These are phyloP conservation scores for Lutraria rhynchaena DNA, from an alignment of 1,140 invertebrate species.

Conservation along the genomic window DNA sequence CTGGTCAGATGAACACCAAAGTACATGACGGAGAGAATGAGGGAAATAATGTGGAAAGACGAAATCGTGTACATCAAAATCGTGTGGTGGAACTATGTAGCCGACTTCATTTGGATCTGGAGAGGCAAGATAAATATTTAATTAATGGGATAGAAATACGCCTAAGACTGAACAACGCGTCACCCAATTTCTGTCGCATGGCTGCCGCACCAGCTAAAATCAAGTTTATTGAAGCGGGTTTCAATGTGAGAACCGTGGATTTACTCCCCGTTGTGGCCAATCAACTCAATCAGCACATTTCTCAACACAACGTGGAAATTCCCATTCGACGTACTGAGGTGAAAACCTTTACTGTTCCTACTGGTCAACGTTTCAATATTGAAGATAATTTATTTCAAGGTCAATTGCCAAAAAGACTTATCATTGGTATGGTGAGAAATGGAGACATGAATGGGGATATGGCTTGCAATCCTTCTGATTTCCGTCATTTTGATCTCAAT, in stretches of 20 bases:
- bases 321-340: neutral
- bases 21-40: neutral
- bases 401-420: no score
- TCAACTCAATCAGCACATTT: conserved; percentile 1
- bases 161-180: neutral
- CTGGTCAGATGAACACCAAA: no score
- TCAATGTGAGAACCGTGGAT: no score
- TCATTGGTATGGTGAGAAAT: no score
- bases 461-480: neutral
- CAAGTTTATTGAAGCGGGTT: no score
- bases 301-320: neutral
- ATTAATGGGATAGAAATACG: conserved; percentile 3
- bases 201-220: no score
- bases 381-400: no score
- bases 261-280: conserved; percentile 10
- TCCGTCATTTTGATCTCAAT: neutral
- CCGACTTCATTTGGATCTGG: conserved; percentile 3
- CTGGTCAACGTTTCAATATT: conserved; percentile 7
- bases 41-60: neutral
- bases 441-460: no score
- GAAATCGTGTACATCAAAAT: no score
- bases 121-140: conserved; percentile 4
- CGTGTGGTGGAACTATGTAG: no score
- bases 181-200: no score
- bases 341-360: conserved; percentile 10